Evolutionary conservation across 2,888 invertebrate species (phyloP).

Genomic region (Xylota segnis): DNA sequence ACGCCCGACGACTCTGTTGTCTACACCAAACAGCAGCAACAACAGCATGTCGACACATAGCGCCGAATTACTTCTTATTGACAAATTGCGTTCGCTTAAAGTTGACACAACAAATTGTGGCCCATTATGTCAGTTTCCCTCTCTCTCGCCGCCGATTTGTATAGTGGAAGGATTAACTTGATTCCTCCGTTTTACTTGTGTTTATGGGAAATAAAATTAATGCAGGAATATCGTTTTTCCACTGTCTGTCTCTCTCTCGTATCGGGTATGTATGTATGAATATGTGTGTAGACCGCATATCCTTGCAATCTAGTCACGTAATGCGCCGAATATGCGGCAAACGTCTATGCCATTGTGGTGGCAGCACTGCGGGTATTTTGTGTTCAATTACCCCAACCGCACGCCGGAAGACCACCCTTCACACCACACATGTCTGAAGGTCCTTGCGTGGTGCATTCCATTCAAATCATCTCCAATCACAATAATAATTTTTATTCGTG

Average conservation of each 20-base stretch:
- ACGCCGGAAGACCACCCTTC: not conserved
- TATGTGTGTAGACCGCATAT: slow-evolving; percentile 18
- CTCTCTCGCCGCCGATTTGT: not conserved
- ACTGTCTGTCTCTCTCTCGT: not conserved
- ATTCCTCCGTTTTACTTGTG: not conserved
- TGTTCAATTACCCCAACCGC: slow-evolving; percentile 35
- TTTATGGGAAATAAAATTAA: slow-evolving; percentile 43
- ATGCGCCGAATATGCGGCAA: slow-evolving; percentile 63
- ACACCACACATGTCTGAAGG: slow-evolving; percentile 1
- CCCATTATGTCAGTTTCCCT: slow-evolving; percentile 27
- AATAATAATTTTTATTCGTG: slow-evolving; percentile 52
- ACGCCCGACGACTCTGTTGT: not conserved
- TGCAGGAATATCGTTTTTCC: slow-evolving; percentile 33
- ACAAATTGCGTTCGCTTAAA: slow-evolving; percentile 46
- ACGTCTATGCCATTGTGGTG: slow-evolving; percentile 5
- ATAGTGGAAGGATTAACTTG: slow-evolving; percentile 28
- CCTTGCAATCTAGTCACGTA: slow-evolving; percentile 63
- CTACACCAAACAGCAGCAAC: slow-evolving; percentile 2
- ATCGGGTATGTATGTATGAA: too few relatives aligned
- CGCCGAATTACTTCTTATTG: slow-evolving; percentile 31
- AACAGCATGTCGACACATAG: slow-evolving; percentile 26
- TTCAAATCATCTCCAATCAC: slow-evolving; percentile 59
- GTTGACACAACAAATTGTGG: slow-evolving; percentile 59
- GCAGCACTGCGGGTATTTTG: slow-evolving; percentile 39
- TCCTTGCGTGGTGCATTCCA: slow-evolving; percentile 57